phyloP scores from a whole-genome alignment of 30 jellyfish, hydroid and myxozoan species.

The Aurelia coerulea region DNA sequence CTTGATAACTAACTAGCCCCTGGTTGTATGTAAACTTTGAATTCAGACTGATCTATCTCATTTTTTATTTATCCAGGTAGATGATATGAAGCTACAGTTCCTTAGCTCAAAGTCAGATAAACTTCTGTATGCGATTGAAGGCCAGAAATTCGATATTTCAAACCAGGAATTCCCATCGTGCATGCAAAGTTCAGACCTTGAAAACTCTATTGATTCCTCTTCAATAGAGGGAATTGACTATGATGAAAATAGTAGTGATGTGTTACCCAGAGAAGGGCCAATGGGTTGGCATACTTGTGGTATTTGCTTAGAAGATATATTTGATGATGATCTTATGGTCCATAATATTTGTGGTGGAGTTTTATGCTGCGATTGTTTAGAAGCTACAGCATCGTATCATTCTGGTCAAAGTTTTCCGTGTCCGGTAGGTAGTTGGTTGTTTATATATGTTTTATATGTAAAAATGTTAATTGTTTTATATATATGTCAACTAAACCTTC shows the following conservation, averaged over 20 bases:
- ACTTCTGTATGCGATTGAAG: conserved; percentile 42
- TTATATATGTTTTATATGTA: background rate
- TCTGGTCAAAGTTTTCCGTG: conserved; percentile 79
- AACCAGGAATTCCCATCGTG: background rate
- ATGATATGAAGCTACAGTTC: conserved; percentile 52
- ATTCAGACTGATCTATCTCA: too few relatives aligned
- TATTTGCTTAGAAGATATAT: conserved; percentile 90
- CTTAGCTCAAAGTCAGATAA: conserved; percentile 41
- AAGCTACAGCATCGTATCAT: conserved; percentile 75
- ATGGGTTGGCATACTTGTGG: conserved; percentile 93
- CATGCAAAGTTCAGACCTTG: background rate
- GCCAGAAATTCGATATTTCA: conserved; percentile 17
- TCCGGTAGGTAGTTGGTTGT: conserved; percentile 72
- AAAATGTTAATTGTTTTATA: background rate
- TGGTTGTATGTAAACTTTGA: too few relatives aligned
- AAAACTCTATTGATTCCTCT: conserved; percentile 4
- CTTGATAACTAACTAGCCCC: too few relatives aligned
- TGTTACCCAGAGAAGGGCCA: conserved; percentile 31
- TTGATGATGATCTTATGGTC: conserved; percentile 81
- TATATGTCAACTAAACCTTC: background rate
- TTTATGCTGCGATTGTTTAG: conserved; percentile 77
- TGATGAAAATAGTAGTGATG: background rate
- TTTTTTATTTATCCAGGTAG: conserved; percentile 23
- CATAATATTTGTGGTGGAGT: conserved; percentile 85
- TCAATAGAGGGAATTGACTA: background rate